phyloP scores from a whole-genome alignment of 2,888 invertebrate genomes.

The Drosophila leonis region DNA sequence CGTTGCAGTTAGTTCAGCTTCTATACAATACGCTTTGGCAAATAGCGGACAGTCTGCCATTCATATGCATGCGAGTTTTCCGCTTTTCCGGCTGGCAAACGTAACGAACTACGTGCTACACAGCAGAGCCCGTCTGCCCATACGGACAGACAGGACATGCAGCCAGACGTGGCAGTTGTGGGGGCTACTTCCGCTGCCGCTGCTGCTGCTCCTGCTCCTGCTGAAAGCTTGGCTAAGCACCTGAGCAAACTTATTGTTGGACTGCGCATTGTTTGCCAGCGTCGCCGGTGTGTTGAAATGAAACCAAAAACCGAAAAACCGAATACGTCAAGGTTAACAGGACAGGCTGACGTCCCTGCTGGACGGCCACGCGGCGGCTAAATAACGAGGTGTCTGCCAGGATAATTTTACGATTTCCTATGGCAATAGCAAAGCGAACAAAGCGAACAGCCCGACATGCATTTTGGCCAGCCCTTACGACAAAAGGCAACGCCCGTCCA shows the following conservation, averaged over 20 bases:
- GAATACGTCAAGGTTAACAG: slow-evolving; percentile 82
- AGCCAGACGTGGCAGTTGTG: slow-evolving; percentile 4
- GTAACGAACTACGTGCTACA: slow-evolving; percentile 45
- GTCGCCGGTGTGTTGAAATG: slow-evolving; percentile 48
- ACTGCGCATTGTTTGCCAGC: slow-evolving; percentile 78
- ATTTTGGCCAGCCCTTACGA: neutral
- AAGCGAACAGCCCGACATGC: slow-evolving; percentile 29
- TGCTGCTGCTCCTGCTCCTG: slow-evolving; percentile 29
- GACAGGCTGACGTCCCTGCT: slow-evolving; percentile 27
- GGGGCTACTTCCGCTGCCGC: slow-evolving; percentile 37
- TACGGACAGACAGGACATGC: slow-evolving; percentile 12
- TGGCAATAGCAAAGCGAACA: slow-evolving; percentile 65
- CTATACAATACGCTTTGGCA: slow-evolving; percentile 74
- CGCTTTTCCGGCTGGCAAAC: slow-evolving; percentile 68
- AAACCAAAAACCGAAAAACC: slow-evolving; percentile 64
- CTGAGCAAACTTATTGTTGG: slow-evolving; percentile 84
- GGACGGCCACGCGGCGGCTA: slow-evolving; percentile 41
- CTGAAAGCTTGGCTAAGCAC: slow-evolving; percentile 83
- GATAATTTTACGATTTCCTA: slow-evolving; percentile 85
- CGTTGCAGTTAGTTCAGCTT: slow-evolving; percentile 41
- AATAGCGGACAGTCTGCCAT: slow-evolving; percentile 63
- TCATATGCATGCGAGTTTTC: slow-evolving; percentile 76
- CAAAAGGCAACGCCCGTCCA: neutral
- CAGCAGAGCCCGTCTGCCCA: neutral
- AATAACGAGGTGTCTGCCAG: slow-evolving; percentile 85